Conservation (phyloP, 2,888 invertebrate species). For the Macrophya annulata region DNA sequence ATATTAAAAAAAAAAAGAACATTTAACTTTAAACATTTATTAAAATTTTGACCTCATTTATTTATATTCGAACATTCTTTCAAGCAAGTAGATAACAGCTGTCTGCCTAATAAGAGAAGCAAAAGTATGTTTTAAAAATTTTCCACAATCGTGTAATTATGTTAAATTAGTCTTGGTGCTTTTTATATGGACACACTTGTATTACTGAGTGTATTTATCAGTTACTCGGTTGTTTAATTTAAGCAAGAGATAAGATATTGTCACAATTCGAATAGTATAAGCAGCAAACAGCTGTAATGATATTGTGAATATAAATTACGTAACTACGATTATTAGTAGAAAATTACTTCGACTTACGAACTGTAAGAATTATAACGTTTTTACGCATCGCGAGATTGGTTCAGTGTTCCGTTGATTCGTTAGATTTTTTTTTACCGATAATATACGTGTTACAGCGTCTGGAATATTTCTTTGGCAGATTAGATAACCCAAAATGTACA, state of each 20-base stretch:
- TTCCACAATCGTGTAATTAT: too few species aligned
- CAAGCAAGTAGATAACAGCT: background rate
- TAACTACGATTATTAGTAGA: background rate
- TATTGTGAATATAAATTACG: background rate
- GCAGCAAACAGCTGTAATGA: background rate
- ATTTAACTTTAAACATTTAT: background rate
- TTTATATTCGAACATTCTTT: background rate
- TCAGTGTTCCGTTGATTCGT: background rate
- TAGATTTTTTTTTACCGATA: background rate
- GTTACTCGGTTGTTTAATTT: background rate
- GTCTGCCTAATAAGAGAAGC: background rate
- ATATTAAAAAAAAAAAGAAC: background rate
- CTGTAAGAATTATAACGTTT: background rate
- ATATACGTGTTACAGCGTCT: background rate
- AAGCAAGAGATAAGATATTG: background rate
- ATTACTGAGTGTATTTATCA: background rate
- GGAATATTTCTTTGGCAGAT: background rate
- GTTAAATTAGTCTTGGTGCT: background rate
- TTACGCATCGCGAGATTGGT: background rate
- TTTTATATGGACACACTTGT: background rate
- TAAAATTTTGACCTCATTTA: background rate
- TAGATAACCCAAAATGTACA: background rate
- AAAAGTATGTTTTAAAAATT: background rate
- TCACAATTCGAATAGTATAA: background rate
- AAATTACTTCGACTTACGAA: background rate